These are phyloP conservation scores for Spizella passerina DNA, from an alignment of 2,797 vertebrate genomes.

Conservation along the genomic window DNA sequence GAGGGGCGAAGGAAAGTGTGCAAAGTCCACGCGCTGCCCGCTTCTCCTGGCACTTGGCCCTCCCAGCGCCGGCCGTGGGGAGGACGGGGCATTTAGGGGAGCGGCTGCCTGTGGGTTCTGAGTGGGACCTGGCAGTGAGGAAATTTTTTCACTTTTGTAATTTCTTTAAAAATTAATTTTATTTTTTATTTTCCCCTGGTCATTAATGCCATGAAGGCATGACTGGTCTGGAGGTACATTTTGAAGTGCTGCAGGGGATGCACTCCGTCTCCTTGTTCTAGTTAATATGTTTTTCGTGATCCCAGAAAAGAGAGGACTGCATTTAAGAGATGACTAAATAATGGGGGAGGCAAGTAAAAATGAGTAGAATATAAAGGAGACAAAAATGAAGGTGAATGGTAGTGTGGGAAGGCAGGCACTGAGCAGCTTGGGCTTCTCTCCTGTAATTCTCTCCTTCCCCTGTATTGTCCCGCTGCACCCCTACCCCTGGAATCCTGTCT, in stretches of 20 bases:
- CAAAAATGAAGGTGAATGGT: neutral
- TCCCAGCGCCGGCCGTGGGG: neutral
- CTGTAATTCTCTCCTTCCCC: neutral
- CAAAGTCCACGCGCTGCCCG: neutral
- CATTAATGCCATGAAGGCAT: neutral
- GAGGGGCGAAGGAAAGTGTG: neutral
- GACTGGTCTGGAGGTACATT: neutral
- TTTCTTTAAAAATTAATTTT: neutral
- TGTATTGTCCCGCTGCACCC: neutral
- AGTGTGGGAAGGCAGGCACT: neutral
- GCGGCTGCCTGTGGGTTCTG: neutral
- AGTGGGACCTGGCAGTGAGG: neutral
- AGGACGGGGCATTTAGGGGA: neutral
- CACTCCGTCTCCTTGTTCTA: neutral
- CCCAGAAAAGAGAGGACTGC: neutral
- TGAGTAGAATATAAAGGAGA: constrained; percentile 2
- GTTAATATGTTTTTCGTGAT: neutral
- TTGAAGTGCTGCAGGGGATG: neutral
- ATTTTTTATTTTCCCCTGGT: neutral
- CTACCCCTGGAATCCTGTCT: neutral
- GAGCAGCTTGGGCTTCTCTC: neutral
- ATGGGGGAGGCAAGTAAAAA: constrained; percentile 29
- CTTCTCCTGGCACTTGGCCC: neutral
- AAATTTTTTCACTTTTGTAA: neutral
- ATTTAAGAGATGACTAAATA: constrained; percentile 53